Evolutionary conservation across 92 coral and sea anemone genomes (phyloP), one percentile per base, ranked within the genome.

Genomic region (Meandrina meandrites): DNA sequence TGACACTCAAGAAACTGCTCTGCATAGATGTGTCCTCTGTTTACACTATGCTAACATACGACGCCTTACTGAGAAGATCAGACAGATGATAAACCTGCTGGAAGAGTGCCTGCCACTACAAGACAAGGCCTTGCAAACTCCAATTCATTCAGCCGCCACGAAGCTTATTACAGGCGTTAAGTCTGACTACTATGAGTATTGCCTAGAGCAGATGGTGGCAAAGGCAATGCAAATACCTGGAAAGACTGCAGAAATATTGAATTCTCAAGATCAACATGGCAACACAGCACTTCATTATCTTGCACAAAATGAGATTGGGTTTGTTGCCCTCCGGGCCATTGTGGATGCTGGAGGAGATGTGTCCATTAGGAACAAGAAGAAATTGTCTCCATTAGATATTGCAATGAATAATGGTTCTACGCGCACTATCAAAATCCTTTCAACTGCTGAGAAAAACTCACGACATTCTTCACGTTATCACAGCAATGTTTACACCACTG

Each of bases 101-200:
- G 88, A 91, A 56, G 91, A 89, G 42, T 96, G 98, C 40, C 88
- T 96, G 35, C 35, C 75, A 8, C 75, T 96, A 9, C 90, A 90
- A n/a, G 94, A 96, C 74, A 75, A 87, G 9, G 90, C 89, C 32
- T 81, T 83, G 67, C 92, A 96, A 79, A 96, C 96, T 0, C 98
- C 97, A 2, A 94, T 96, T 31, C 97, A 91, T 71, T 84, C 92
- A 35, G 96, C 96, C 22, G 96, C 98, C 1, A 85, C 82, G 30
- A 88, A 80, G 51, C 90, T 96, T 50, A 30, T 92, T 27, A 85
- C 85, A 17, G 93, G 91, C 64, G 82, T 72, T 64, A 88, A 81
- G 62, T 75, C 79, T 5, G 84, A 85, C 37, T 88, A 76, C 50
- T 94, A 75, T 75, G 91, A 86, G 50, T 90, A 90, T 12, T 86